Conservation (phyloP, 2,113 vertebrate genomes). For the Alethe diademata region DNA sequence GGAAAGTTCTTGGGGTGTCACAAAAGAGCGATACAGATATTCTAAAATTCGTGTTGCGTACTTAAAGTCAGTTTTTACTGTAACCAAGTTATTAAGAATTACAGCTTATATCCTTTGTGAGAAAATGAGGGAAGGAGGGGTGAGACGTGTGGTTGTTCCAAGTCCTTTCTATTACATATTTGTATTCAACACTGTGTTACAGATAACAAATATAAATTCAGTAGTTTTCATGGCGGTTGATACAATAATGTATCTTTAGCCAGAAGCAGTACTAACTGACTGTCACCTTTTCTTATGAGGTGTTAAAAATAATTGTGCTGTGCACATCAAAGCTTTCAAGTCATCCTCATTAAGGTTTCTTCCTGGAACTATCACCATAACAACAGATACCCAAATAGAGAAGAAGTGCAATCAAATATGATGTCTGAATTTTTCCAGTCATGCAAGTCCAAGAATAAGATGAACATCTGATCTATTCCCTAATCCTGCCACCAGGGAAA, state of each 20-base stretch:
- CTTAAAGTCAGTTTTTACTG: background rate
- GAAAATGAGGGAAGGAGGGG: fast-evolving
- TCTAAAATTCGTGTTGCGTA: background rate
- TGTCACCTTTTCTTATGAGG: background rate
- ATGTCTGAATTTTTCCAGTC: background rate
- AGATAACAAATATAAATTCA: background rate
- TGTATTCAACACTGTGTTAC: background rate
- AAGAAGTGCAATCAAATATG: background rate
- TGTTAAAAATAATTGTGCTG: conserved; percentile 27
- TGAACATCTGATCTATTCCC: background rate
- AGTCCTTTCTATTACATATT: background rate
- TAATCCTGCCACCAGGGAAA: background rate
- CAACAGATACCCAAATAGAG: background rate
- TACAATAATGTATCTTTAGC: background rate
- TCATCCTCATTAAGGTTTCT: background rate
- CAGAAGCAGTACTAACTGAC: background rate
- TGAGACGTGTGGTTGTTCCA: background rate
- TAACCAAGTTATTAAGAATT: background rate
- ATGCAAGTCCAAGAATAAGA: background rate
- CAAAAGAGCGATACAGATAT: background rate
- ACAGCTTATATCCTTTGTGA: background rate
- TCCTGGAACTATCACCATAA: conserved; percentile 32
- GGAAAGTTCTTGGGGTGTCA: background rate
- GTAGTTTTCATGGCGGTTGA: background rate
- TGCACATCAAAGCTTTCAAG: conserved; percentile 37